Percentiles rank a stretch among this genome's conserved stretches.
Conservation (phyloP, 2,888 invertebrate genomes). For the Ochropleura leucogaster region DNA sequence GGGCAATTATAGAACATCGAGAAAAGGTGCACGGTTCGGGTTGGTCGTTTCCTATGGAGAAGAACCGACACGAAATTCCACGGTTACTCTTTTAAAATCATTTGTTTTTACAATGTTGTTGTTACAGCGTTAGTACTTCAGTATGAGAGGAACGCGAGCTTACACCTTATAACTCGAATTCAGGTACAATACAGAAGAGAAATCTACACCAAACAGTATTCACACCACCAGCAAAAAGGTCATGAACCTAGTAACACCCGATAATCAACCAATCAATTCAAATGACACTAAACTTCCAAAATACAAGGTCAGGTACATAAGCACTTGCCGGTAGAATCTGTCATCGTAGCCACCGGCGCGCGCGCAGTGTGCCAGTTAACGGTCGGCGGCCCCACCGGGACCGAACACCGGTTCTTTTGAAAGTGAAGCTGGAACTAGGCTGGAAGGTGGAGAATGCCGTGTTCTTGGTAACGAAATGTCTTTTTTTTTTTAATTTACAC, state of each 20-base stretch:
- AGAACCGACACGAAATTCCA: no score
- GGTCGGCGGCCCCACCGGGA: conserved; percentile 68
- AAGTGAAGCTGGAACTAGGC: conserved; percentile 55
- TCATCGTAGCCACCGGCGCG: conserved; percentile 30
- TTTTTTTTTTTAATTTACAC: neutral
- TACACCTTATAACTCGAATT: neutral
- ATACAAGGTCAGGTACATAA: conserved; percentile 46
- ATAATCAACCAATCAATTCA: conserved; percentile 12
- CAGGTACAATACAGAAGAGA: neutral
- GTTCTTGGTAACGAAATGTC: neutral
- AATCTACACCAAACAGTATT: conserved; percentile 1
- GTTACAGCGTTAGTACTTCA: no score
- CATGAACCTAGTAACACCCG: neutral
- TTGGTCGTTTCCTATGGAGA: no score
- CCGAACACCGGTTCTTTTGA: conserved; percentile 63
- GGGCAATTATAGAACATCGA: no score
- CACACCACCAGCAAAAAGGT: neutral
- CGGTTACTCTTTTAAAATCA: no score
- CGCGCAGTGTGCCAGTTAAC: conserved; percentile 68
- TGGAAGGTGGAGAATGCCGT: conserved; percentile 36
- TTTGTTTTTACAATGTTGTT: no score
- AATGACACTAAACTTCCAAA: conserved; percentile 3
- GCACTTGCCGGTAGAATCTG: conserved; percentile 41
- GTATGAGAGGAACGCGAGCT: no score
- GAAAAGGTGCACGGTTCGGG: no score